phyloP scores from a whole-genome alignment of 2,113 vertebrate species.

The Pimephales promelas region DNA sequence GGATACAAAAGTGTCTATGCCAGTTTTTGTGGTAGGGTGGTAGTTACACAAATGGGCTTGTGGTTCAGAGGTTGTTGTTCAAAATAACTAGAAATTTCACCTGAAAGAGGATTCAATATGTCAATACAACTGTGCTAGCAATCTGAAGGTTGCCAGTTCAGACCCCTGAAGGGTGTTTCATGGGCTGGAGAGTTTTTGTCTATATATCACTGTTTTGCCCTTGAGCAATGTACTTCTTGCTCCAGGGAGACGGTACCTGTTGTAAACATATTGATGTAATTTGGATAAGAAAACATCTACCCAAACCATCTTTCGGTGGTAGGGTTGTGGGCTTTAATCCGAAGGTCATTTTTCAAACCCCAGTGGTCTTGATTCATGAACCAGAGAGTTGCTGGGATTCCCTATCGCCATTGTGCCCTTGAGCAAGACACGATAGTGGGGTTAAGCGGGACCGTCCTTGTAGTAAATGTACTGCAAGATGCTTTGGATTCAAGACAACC shows the following conservation, averaged over 20 bases:
- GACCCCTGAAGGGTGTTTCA: background rate
- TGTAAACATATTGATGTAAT: constrained; percentile 32
- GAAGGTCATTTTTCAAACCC: constrained; percentile 34
- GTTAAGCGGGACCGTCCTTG: background rate
- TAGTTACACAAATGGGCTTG: background rate
- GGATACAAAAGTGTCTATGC: background rate
- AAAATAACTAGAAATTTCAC: background rate
- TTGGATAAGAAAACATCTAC: constrained; percentile 31
- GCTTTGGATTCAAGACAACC: background rate
- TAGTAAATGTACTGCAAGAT: constrained; percentile 10
- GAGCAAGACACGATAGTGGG: constrained; percentile 1
- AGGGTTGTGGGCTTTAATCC: constrained; percentile 1
- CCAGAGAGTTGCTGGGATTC: constrained; percentile 8
- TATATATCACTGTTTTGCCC: constrained; percentile 29
- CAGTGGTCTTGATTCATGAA: constrained; percentile 7
- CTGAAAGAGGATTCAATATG: background rate
- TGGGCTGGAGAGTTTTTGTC: constrained; percentile 6
- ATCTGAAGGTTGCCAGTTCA: constrained; percentile 11
- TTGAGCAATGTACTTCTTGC: constrained; percentile 44
- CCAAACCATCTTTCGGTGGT: constrained; percentile 14
- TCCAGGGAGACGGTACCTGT: constrained; percentile 21
- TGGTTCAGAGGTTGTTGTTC: background rate
- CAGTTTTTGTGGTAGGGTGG: background rate
- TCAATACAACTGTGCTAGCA: background rate
- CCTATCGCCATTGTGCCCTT: constrained; percentile 16